These are phyloP conservation scores for Nomada goodeniana DNA, from an alignment of 2,888 invertebrate species.

Conservation along the genomic window DNA sequence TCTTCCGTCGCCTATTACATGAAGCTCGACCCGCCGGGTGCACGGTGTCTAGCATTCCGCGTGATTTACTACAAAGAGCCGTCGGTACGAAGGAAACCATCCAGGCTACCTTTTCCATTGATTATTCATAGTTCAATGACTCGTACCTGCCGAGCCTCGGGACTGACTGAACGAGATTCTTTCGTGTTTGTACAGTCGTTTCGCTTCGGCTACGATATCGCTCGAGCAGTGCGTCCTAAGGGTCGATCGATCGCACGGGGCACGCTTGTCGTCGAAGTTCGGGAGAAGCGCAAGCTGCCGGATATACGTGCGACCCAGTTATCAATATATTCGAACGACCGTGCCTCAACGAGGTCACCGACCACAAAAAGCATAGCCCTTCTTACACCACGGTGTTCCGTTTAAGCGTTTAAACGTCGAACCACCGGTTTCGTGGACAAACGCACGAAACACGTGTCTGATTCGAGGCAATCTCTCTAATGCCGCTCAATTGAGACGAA, in stretches of 20 bases:
- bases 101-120: neutral
- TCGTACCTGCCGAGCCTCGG: neutral
- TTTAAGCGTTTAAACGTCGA: neutral
- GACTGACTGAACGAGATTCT: neutral
- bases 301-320: neutral
- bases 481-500: neutral
- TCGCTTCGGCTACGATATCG: neutral
- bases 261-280: neutral
- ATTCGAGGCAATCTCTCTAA: neutral
- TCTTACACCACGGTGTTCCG: neutral
- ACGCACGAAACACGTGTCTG: neutral
- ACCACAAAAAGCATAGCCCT: conserved; percentile 5
- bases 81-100: neutral
- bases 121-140: conserved; percentile 11
- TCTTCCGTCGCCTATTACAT: neutral
- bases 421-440: neutral
- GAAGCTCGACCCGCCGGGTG: neutral
- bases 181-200: neutral
- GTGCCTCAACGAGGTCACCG: neutral
- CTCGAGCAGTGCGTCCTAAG: too few species aligned
- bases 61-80: neutral
- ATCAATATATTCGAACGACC: neutral
- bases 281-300: neutral
- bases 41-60: neutral
- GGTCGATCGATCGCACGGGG: neutral